phyloP scores from a whole-genome alignment of 1,140 invertebrate genomes.

The Drosophila ambigua region DNA sequence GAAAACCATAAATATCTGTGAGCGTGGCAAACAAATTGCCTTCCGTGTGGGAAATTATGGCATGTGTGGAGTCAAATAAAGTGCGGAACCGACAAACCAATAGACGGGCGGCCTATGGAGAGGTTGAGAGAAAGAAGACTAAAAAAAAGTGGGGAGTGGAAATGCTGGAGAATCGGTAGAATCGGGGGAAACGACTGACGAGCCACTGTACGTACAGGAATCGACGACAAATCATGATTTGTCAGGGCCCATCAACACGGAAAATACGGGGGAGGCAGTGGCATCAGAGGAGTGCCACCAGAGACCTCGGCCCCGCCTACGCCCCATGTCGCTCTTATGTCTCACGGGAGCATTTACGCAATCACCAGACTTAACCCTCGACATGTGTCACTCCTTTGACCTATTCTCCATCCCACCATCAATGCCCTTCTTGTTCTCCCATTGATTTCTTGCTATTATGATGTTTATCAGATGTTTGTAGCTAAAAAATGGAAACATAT shows the following conservation, averaged over 20 bases:
- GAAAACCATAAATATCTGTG: constrained; percentile 69
- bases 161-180: no score
- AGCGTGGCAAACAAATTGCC: constrained; percentile 74
- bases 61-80: constrained; percentile 45
- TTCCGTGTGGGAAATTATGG: constrained; percentile 76
- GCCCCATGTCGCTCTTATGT: constrained; percentile 1
- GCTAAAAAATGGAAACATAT: no score
- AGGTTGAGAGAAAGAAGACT: no score
- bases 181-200: not conserved
- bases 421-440: constrained; percentile 2
- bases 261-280: constrained; percentile 13
- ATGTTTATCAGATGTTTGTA: no score
- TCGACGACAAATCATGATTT: constrained; percentile 74
- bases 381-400: constrained; percentile 23
- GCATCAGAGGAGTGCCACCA: not conserved
- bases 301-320: not conserved
- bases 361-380: constrained; percentile 32
- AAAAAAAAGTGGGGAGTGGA: not conserved
- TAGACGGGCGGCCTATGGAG: no score
- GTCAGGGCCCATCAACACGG: constrained; percentile 43
- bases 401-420: not conserved
- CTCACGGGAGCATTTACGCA: constrained; percentile 37
- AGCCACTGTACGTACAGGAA: constrained; percentile 48
- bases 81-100: constrained; percentile 7
- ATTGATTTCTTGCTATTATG: constrained; percentile 26